Conservation (phyloP, 2,113 vertebrate species). For the Mellivora capensis region DNA sequence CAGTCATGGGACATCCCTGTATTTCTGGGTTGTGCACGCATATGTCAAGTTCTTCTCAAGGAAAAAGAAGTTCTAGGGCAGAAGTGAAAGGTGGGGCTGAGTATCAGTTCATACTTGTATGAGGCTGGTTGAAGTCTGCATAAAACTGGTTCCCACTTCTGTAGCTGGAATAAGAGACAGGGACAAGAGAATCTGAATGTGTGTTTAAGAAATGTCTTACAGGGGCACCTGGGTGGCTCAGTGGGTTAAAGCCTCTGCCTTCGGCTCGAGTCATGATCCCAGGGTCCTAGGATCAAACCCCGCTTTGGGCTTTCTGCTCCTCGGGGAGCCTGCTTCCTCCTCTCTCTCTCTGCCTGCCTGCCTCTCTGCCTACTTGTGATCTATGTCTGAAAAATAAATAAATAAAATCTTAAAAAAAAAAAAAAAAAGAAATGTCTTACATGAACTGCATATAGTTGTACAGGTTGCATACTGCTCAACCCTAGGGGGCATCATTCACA, state of each 20-base stretch:
- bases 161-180: neutral
- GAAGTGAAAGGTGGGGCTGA: neutral
- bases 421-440: neutral
- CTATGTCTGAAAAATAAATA: too few species aligned
- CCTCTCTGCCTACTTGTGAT: too few species aligned
- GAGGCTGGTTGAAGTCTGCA: neutral
- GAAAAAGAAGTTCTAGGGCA: neutral
- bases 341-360: too few species aligned
- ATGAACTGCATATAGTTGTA: neutral
- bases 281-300: too few species aligned
- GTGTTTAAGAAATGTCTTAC: neutral
- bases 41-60: neutral
- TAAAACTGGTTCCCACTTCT: neutral
- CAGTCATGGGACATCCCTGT: neutral
- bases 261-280: too few species aligned
- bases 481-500: neutral
- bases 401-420: too few species aligned
- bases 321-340: too few species aligned
- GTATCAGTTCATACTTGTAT: neutral
- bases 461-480: neutral
- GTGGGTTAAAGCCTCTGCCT: too few species aligned
- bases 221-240: too few species aligned
- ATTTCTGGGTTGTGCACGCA: neutral
- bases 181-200: neutral
- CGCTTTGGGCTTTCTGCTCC: too few species aligned